Conservation (phyloP, 2,113 vertebrate genomes). For the Osmerus mordax region DNA sequence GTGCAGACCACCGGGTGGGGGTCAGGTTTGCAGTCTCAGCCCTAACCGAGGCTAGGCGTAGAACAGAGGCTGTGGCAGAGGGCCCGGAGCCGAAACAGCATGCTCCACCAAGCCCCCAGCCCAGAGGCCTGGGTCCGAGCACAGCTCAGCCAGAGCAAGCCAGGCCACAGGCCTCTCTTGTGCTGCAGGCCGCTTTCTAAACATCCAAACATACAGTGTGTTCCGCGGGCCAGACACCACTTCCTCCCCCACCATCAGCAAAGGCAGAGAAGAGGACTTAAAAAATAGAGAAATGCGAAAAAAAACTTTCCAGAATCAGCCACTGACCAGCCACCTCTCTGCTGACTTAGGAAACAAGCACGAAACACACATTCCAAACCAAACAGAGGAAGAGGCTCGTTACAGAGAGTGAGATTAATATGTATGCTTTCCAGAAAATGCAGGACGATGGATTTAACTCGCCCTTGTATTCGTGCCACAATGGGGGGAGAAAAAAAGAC, state of each 20-base stretch:
- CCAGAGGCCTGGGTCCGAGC: slow-evolving; percentile 42
- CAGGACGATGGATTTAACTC: slow-evolving; percentile 4
- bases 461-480: no score
- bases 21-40: background rate
- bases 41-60: background rate
- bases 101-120: slow-evolving; percentile 15
- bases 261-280: slow-evolving; percentile 44
- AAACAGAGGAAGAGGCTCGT: slow-evolving; percentile 71
- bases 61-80: background rate
- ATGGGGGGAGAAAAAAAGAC: background rate
- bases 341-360: slow-evolving; percentile 75
- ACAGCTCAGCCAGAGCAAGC: slow-evolving; percentile 35
- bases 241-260: slow-evolving; percentile 72
- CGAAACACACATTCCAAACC: slow-evolving; percentile 62
- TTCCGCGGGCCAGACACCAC: slow-evolving; percentile 65
- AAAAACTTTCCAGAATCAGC: slow-evolving; percentile 61
- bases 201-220: slow-evolving; percentile 61
- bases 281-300: background rate
- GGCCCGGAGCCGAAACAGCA: slow-evolving; percentile 35
- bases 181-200: slow-evolving; percentile 61
- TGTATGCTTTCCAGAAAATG: slow-evolving; percentile 36
- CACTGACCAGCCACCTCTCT: slow-evolving; percentile 68
- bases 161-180: slow-evolving; percentile 62
- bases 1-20: background rate
- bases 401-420: slow-evolving; percentile 62